Percentiles rank a stretch among this genome's conserved stretches.
These are phyloP conservation scores for Nannoperca obscura DNA, from an alignment of 2,797 vertebrate genomes.

Conservation along the genomic window DNA sequence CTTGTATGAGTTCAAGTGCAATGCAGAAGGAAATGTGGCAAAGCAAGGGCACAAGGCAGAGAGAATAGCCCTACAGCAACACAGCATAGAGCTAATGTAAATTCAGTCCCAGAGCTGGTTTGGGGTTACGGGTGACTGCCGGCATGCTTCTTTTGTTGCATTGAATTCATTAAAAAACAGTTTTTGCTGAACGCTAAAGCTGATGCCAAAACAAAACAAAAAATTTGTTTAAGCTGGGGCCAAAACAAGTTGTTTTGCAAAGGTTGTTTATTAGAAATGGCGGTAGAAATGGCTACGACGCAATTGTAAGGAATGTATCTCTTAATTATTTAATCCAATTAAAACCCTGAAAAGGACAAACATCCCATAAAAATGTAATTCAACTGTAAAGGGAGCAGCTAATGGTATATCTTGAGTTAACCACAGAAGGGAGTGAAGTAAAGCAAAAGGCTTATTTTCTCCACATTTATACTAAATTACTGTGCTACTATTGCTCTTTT, in stretches of 20 bases:
- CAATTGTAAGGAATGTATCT: constrained; percentile 10
- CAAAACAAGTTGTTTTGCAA: constrained; percentile 10
- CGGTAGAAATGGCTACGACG: constrained; percentile 3
- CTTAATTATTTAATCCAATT: constrained; percentile 34
- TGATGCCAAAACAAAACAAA: constrained; percentile 33
- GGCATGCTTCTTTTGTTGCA: constrained; percentile 41
- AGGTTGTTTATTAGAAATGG: constrained; percentile 2
- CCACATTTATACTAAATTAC: background rate
- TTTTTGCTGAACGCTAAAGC: constrained; percentile 31
- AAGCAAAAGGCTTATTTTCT: background rate
- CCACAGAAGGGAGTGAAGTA: background rate
- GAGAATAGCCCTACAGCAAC: constrained; percentile 33
- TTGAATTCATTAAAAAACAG: constrained; percentile 50
- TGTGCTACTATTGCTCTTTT: constrained; percentile 10
- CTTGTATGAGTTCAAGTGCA: constrained; percentile 26
- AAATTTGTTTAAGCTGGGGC: background rate
- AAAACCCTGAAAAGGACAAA: constrained; percentile 3
- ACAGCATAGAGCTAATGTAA: constrained; percentile 39
- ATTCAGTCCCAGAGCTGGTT: constrained; percentile 46
- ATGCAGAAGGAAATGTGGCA: constrained; percentile 34
- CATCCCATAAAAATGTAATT: constrained; percentile 2
- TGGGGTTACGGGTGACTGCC: constrained; percentile 48
- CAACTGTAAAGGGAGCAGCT: constrained; percentile 13
- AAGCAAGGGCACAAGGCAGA: constrained; percentile 35
- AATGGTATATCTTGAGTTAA: constrained; percentile 8